Evolutionary conservation across 2,888 invertebrate species (phyloP), one percentile per base, ranked within the genome.

Genomic region (Pseudoips prasinana): DNA sequence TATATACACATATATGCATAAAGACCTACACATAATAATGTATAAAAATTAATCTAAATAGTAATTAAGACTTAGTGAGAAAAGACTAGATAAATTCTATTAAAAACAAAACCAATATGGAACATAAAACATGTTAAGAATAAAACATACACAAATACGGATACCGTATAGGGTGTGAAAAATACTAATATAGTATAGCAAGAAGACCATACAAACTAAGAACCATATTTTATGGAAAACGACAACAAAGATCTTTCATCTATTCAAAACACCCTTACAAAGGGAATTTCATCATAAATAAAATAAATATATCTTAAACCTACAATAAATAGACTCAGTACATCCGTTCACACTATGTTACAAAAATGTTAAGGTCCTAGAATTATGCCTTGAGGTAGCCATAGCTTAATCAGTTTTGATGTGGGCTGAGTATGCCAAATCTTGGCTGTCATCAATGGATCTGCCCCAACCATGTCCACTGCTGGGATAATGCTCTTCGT

Each of bases 401-500:
- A 64, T 72, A 78, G 53, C 9, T 27, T 47, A 57, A 39, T 87
- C 87, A 19, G 80, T 67, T 55, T 88, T 88, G 35, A 72, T 64
- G 33, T 92, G 91, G 22, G 89, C 91, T 8, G 89, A 83, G 60
- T 92, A 92, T 9, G 92, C 92, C 45, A 92, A 65, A 57, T 91
- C 89, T 51, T 91, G 91, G n/a, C 86, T 80, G 20, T 86, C 88
- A 27, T 87, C 83, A 22, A 81, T 80, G 7, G 88, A 72, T 41
- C 89, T 66, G 39, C 94, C 94, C 94, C 95, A 95, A 36, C 94
- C 94, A 33, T 88, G 88, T 0, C 85, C 84, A 25, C 80, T 73
- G 64, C 76, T 75, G n/a, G 78, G 66, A 61, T 89, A 89, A 40
- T 91, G 90, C 40, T 89, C 88, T 46, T 92, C 91, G 22, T 88